Percentiles rank a stretch among this genome's conserved stretches.
Evolutionary conservation across 2,113 vertebrate species (phyloP).

Genomic region (Probosciger aterrimus): DNA sequence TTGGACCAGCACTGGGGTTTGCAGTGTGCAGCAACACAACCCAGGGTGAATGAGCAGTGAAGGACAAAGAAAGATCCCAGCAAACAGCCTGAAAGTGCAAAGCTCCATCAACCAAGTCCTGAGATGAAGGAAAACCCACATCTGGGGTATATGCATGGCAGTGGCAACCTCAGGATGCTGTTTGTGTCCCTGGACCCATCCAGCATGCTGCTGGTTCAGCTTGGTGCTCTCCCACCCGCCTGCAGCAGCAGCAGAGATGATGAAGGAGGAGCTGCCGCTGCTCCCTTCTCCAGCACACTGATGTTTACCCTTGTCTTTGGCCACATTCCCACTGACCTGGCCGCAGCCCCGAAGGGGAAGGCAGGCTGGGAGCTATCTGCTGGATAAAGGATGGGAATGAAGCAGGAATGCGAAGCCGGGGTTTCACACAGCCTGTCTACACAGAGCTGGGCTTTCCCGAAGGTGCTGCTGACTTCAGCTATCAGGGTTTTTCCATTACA

Average conservation of each 20-base stretch:
- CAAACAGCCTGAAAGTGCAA: neutral
- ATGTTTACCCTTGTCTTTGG: neutral
- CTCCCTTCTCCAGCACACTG: neutral
- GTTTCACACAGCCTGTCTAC: neutral
- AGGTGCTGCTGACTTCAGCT: neutral
- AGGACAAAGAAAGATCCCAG: neutral
- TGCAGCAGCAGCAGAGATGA: neutral
- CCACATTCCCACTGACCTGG: neutral
- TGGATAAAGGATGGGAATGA: neutral
- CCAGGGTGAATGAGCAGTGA: neutral
- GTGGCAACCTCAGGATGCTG: neutral
- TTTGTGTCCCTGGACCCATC: neutral
- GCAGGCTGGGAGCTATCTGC: neutral
- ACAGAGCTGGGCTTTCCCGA: neutral
- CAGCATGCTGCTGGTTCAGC: neutral
- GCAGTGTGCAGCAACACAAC: neutral
- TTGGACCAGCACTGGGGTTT: neutral
- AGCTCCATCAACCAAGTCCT: neutral
- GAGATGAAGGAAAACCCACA: neutral
- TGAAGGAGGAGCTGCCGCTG: neutral
- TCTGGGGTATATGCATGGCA: accelerated
- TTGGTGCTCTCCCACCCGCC: neutral
- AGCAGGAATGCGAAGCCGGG: neutral
- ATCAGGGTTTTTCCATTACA: neutral
- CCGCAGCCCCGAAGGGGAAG: neutral